Base-by-base conservation (phyloP, 64 coral and sea anemone genomes). In the Pocillopora damicornis region DNA sequence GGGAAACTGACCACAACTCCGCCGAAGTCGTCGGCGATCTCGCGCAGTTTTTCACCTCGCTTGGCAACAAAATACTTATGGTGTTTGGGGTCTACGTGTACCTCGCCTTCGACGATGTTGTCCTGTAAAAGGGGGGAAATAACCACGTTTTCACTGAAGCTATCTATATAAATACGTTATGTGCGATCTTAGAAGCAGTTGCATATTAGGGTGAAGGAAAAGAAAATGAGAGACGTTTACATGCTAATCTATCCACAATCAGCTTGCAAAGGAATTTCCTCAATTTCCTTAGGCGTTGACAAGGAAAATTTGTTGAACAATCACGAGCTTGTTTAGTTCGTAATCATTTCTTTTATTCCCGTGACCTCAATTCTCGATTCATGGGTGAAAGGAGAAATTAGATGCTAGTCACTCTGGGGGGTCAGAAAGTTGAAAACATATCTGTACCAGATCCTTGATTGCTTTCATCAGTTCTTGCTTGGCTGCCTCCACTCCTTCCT, bases 61-160 rank as follows among this genome's bases (percentile, higher is more conserved):
- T 95, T 95, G 61, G 93, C 90, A 26, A 99, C 97, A 81, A 99
- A 99, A 64, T 99, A 91, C 15, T 90, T 92, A 84, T 99, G 97
- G 86, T 93, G 92, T 88, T 99, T 99, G 12, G 93, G 90, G 37
- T 99, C 93, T 26, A 99, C 90, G 57, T 95, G 90, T 15, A 99
- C 93, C 58, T 99, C 97, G 16, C 93, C 93, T 74, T 99, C 97
- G 35, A 92, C 90, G 36, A 99, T 99, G 79, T 99, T 99, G 65
- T 99, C 97, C 97, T 99, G 30, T 30, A 34, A 14, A 86, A 74
- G 18, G 45, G 61, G 1, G 16, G 15, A 61, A 88, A 77, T 17
- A 17, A 45, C 15, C 18, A 18, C 13, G 7, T 35, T 15, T 20
- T 62, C 57, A 61, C 26, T 37, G 42, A 9, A 1, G 12, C 16